phyloP scores from a whole-genome alignment of 1,140 invertebrate genomes.

The Parapsyche elsis region DNA sequence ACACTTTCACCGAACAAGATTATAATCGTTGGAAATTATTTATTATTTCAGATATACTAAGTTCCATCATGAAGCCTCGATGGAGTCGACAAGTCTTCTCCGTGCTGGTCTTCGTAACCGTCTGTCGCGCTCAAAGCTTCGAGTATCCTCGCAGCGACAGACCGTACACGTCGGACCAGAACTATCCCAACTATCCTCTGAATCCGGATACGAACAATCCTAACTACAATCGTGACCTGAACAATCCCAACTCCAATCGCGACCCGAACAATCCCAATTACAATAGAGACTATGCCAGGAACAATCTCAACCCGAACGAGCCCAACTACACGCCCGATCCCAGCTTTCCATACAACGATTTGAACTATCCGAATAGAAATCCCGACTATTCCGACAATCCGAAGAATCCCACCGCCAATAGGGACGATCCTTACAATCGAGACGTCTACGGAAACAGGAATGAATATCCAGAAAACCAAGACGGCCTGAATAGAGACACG shows the following conservation, averaged over 20 bases:
- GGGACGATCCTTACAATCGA: slow-evolving; percentile 34
- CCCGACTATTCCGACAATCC: slow-evolving; percentile 21
- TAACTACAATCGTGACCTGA: slow-evolving; percentile 57
- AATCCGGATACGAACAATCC: slow-evolving; percentile 57
- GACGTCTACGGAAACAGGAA: slow-evolving; percentile 48
- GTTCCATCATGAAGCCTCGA: not conserved
- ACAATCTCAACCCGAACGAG: slow-evolving; percentile 30
- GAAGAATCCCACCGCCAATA: slow-evolving; percentile 49
- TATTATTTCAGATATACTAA: not conserved
- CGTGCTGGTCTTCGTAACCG: not conserved
- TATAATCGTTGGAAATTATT: too few relatives aligned
- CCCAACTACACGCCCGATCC: slow-evolving; percentile 37
- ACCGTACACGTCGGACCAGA: slow-evolving; percentile 52
- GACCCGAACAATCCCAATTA: slow-evolving; percentile 50
- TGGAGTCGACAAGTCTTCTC: not conserved
- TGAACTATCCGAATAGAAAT: slow-evolving; percentile 34
- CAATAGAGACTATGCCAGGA: slow-evolving; percentile 45
- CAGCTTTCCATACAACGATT: slow-evolving; percentile 32
- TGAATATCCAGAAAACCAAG: slow-evolving; percentile 51
- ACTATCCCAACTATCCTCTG: slow-evolving; percentile 53
- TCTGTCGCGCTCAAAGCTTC: slow-evolving; percentile 3
- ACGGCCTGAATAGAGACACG: slow-evolving; percentile 56
- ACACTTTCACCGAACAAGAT: not conserved
- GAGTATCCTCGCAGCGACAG: slow-evolving; percentile 38
- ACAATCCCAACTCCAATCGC: slow-evolving; percentile 43